These are phyloP conservation scores for Ladona fulva DNA, from an alignment of 1,140 invertebrate species.

Conservation along the genomic window DNA sequence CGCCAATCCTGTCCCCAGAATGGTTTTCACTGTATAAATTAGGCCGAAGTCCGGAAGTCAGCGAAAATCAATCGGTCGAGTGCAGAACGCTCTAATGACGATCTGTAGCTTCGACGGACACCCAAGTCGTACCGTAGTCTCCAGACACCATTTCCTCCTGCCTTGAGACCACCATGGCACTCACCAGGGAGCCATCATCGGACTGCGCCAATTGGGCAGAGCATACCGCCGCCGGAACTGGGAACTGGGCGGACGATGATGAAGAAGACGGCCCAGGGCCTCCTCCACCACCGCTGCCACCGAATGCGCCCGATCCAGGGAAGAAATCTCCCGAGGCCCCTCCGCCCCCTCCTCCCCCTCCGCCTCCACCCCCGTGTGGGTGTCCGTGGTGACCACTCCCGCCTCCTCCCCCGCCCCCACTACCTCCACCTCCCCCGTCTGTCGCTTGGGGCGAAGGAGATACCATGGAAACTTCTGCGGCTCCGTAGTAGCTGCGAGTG, in stretches of 20 bases:
- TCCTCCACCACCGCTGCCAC: neutral
- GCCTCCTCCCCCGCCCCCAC: neutral
- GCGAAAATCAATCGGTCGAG: too few relatives aligned
- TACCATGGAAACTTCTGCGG: neutral
- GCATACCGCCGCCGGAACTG: constrained; percentile 10
- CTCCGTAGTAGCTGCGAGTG: neutral
- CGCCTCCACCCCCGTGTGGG: constrained; percentile 31
- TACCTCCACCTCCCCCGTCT: neutral
- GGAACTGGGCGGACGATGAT: neutral
- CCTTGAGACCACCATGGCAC: neutral
- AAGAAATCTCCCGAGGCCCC: constrained; percentile 22
- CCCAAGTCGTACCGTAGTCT: neutral
- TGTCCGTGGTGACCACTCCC: constrained; percentile 19
- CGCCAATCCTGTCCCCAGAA: too few relatives aligned
- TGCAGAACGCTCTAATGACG: too few relatives aligned
- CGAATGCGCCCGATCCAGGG: constrained; percentile 14
- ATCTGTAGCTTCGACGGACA: too few relatives aligned
- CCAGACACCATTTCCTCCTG: neutral
- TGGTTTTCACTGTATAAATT: too few relatives aligned
- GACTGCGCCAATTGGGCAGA: constrained; percentile 11
- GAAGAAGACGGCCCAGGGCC: neutral
- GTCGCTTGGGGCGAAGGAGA: neutral
- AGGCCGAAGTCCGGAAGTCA: too few relatives aligned
- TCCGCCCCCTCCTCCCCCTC: constrained; percentile 19
- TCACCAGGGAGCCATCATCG: constrained; percentile 13